phyloP scores from a whole-genome alignment of 2,888 invertebrate genomes.

The Drosophila pullipes region DNA sequence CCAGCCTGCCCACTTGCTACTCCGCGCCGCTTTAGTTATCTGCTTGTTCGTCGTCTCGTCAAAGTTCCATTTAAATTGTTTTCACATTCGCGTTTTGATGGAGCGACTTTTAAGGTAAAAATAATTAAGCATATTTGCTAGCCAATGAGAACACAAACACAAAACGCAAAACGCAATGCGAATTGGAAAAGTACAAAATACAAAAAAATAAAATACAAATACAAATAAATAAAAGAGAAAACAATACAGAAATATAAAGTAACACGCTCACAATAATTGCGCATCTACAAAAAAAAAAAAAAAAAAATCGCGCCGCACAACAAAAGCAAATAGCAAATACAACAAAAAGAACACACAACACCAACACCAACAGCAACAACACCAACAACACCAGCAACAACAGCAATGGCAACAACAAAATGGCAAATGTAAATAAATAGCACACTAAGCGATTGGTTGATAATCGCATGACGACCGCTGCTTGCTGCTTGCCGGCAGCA shows the following conservation, averaged over 20 bases:
- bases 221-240: constrained; percentile 52
- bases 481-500: constrained; percentile 39
- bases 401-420: constrained; percentile 31
- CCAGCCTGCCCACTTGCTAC: background rate
- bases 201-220: constrained; percentile 26
- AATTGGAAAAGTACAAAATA: constrained; percentile 67
- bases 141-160: constrained; percentile 51
- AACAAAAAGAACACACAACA: constrained; percentile 36
- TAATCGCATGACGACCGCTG: constrained; percentile 73
- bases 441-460: constrained; percentile 80
- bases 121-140: constrained; percentile 81
- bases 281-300: constrained; percentile 71
- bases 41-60: constrained; percentile 7
- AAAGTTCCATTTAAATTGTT: constrained; percentile 63
- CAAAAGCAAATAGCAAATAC: constrained; percentile 64
- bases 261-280: constrained; percentile 81
- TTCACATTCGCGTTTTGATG: constrained; percentile 75
- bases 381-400: constrained; percentile 30
- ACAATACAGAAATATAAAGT: constrained; percentile 72
- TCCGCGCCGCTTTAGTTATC: background rate
- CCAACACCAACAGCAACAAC: constrained; percentile 25
- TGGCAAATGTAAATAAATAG: constrained; percentile 72
- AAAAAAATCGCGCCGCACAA: constrained; percentile 47
- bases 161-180: constrained; percentile 70
- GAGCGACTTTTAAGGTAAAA: constrained; percentile 81